phyloP scores from a whole-genome alignment of 37 sponge, comb jelly and placozoan species.

The Haliclona indistincta region DNA sequence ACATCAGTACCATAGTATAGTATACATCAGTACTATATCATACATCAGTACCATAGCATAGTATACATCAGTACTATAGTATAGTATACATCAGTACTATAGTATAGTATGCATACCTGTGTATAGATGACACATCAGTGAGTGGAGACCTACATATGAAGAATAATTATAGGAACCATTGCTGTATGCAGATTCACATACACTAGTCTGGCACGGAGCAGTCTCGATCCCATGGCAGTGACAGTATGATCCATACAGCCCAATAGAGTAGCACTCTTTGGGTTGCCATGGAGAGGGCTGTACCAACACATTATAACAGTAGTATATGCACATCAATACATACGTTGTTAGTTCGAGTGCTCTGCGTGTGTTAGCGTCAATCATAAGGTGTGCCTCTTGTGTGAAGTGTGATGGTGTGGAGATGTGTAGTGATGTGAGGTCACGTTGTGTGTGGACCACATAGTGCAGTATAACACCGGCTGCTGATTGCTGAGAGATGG shows the following conservation, averaged over 20 bases:
- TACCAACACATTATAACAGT: neutral
- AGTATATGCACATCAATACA: slow-evolving; percentile 1
- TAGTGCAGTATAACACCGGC: slow-evolving; percentile 51
- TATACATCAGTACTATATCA: too few species aligned
- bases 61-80: too few species aligned
- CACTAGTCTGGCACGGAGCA: slow-evolving; percentile 58
- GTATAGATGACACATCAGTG: slow-evolving; percentile 41
- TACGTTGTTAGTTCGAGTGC: slow-evolving; percentile 73
- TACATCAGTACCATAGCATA: too few species aligned
- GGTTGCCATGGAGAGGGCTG: slow-evolving; percentile 60
- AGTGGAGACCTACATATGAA: slow-evolving; percentile 52
- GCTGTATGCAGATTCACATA: neutral
- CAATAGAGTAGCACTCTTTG: slow-evolving; percentile 66
- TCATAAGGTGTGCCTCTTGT: slow-evolving; percentile 66
- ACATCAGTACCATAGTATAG: too few species aligned
- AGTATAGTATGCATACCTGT: slow-evolving; percentile 16
- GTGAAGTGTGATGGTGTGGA: slow-evolving; percentile 39
- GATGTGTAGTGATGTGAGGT: slow-evolving; percentile 34
- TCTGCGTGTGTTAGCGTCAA: slow-evolving; percentile 76
- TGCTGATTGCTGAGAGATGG: slow-evolving; percentile 32
- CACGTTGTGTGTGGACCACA: slow-evolving; percentile 60
- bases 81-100: neutral
- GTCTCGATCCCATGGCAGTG: slow-evolving; percentile 69
- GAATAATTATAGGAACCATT: neutral
- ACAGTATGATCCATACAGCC: slow-evolving; percentile 74